Conservation (phyloP, 2,113 vertebrate species). For the Lepisosteus osseus region DNA sequence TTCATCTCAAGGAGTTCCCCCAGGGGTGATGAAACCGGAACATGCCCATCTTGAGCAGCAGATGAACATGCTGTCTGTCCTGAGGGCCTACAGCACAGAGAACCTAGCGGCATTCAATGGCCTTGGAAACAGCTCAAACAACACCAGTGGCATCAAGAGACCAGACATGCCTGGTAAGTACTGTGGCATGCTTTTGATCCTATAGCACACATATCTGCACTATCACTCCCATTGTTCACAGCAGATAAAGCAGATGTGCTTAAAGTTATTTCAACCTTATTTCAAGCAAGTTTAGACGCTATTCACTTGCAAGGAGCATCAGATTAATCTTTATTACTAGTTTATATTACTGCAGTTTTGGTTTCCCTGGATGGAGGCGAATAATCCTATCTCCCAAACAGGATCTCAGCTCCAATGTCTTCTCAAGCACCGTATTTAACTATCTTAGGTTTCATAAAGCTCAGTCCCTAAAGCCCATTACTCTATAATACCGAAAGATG, state of each 20-base stretch:
- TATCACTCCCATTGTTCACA: conserved; percentile 19
- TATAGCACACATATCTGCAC: conserved; percentile 21
- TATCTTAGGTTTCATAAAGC: conserved; percentile 77
- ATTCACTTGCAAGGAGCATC: conserved; percentile 66
- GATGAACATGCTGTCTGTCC: conserved; percentile 95
- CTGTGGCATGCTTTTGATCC: conserved; percentile 37
- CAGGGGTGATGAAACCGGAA: conserved; percentile 80
- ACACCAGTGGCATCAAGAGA: conserved; percentile 88
- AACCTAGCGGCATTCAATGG: conserved; percentile 92
- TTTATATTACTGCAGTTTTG: conserved; percentile 70
- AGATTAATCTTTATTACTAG: conserved; percentile 80
- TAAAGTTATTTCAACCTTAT: conserved; percentile 75
- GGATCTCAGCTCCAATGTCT: conserved; percentile 64
- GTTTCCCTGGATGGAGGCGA: conserved; percentile 56
- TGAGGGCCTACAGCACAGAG: conserved; percentile 94
- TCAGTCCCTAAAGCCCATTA: conserved; percentile 75
- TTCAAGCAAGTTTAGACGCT: conserved; percentile 73
- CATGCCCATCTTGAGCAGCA: conserved; percentile 89
- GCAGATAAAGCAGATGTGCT: conserved; percentile 53
- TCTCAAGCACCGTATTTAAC: conserved; percentile 73
- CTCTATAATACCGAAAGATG: conserved; percentile 73
- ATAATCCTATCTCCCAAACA: conserved; percentile 62
- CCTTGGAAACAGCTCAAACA: conserved; percentile 78
- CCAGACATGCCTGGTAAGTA: conserved; percentile 95
- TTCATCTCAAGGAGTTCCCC: conserved; percentile 70